Percentiles rank a stretch among this genome's conserved stretches.
These are phyloP conservation scores for Rutpela maculata DNA, from an alignment of 2,888 invertebrate genomes.

Conservation along the genomic window DNA sequence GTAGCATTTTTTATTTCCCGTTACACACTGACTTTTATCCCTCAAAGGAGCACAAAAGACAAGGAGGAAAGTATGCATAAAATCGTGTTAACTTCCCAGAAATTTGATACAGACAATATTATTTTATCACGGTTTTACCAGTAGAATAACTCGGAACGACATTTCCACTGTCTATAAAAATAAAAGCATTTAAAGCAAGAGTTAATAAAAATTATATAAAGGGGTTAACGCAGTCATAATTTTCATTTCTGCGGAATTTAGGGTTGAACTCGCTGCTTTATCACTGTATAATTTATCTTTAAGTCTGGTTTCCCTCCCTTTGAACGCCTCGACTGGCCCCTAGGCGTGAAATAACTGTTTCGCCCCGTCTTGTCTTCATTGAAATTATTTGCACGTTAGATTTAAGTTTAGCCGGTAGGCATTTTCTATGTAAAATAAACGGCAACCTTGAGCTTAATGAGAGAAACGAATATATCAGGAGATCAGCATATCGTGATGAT, in stretches of 20 bases:
- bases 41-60: slow-evolving; percentile 32
- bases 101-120: slow-evolving; percentile 26
- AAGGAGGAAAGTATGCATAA: slow-evolving; percentile 27
- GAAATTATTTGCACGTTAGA: too few species aligned
- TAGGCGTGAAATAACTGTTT: too few species aligned
- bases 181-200: background rate
- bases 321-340: too few species aligned
- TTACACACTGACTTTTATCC: background rate
- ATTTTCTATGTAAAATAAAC: too few species aligned
- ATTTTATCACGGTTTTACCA: slow-evolving; percentile 20
- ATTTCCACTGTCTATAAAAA: slow-evolving; percentile 3
- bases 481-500: too few species aligned
- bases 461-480: too few species aligned
- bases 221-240: background rate
- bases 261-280: background rate
- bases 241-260: background rate
- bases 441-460: too few species aligned
- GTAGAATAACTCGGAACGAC: background rate
- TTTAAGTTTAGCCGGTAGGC: too few species aligned
- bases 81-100: slow-evolving; percentile 32
- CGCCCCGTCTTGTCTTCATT: too few species aligned
- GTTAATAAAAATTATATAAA: background rate
- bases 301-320: too few species aligned
- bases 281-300: too few species aligned
- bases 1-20: slow-evolving; percentile 27